Percentiles rank a stretch among this genome's conserved stretches.
Evolutionary conservation across 2,113 vertebrate species (phyloP).

Genomic region (Neolamprologus modestus): DNA sequence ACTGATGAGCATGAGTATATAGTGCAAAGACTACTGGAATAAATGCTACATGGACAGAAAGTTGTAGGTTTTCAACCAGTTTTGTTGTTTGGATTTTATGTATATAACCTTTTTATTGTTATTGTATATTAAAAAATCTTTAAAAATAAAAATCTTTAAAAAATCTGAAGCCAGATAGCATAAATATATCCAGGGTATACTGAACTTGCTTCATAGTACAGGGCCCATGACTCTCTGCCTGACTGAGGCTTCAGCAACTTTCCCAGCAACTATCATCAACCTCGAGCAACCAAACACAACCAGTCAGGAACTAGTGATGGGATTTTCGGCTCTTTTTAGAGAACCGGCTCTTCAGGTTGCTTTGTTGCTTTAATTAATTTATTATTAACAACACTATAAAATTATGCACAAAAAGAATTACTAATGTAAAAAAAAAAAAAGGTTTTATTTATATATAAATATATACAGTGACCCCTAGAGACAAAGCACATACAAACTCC

Average conservation of each 20-base stretch:
- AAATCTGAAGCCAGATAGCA: background rate
- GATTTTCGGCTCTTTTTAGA: background rate
- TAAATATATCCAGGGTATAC: background rate
- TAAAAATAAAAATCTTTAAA: background rate
- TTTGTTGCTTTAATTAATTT: background rate
- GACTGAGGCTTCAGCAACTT: background rate
- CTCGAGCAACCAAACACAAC: background rate
- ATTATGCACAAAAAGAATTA: accelerated
- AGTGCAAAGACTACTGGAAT: background rate
- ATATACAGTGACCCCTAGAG: accelerated
- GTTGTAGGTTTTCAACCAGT: background rate
- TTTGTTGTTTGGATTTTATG: background rate
- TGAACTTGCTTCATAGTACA: background rate
- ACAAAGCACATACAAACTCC: accelerated
- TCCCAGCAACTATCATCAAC: background rate
- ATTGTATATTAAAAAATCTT: background rate
- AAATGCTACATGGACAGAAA: background rate
- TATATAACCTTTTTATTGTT: background rate
- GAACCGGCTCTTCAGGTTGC: background rate
- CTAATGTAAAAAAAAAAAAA: background rate
- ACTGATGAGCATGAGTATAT: background rate
- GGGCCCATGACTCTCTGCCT: background rate
- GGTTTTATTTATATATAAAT: background rate
- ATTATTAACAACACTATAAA: background rate
- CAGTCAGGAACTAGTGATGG: background rate